phyloP scores from a whole-genome alignment of 1,140 invertebrate genomes.

The Platorchestia sp. region DNA sequence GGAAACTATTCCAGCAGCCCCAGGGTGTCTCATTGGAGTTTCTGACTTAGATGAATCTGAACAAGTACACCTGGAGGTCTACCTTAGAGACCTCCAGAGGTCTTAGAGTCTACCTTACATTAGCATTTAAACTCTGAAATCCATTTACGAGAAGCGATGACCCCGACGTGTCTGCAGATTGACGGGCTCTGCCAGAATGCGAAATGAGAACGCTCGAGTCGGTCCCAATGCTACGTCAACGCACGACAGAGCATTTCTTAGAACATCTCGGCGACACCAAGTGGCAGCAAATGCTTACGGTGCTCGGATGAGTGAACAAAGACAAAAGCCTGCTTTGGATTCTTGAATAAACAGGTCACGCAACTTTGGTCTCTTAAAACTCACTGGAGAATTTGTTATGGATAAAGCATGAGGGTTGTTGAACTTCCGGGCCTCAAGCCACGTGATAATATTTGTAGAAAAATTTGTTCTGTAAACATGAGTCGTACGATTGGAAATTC shows the following conservation, averaged over 20 bases:
- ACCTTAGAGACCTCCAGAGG: not conserved
- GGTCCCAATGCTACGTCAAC: not conserved
- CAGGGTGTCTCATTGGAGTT: not conserved
- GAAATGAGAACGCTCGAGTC: not conserved
- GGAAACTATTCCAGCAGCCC: not conserved
- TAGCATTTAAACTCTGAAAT: constrained; percentile 7
- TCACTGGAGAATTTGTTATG: too few species aligned
- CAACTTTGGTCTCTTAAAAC: not conserved
- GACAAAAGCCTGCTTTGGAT: not conserved
- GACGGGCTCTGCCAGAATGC: not conserved
- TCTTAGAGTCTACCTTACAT: too few species aligned
- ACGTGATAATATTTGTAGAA: not conserved
- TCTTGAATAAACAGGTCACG: not conserved
- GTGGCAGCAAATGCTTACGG: not conserved
- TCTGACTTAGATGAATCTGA: not conserved
- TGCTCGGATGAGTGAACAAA: not conserved
- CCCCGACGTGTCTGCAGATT: not conserved
- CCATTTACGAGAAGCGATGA: not conserved
- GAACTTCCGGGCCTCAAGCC: not conserved
- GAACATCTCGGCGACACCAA: not conserved
- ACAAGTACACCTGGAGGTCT: not conserved
- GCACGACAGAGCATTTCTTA: not conserved
- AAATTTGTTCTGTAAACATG: not conserved
- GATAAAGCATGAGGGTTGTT: not conserved
- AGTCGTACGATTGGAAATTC: not conserved